Percentiles rank a stretch among this genome's conserved stretches.
These are phyloP conservation scores for Drosophila orena DNA, from an alignment of 1,140 invertebrate species.

Conservation along the genomic window DNA sequence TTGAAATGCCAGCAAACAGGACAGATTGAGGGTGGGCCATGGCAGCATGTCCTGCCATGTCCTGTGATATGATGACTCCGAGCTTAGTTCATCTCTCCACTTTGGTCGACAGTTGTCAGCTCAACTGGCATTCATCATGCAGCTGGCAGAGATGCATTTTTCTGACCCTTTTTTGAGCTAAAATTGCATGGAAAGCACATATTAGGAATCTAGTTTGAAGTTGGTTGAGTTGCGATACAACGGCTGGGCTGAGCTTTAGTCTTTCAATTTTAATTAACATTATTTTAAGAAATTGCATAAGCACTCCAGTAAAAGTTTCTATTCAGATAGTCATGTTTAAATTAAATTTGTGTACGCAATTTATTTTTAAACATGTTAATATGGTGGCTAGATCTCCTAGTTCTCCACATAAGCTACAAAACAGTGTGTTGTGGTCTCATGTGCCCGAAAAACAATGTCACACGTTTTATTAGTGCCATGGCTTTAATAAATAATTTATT, in stretches of 20 bases:
- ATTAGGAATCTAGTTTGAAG: not conserved
- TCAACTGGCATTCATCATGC: conserved; percentile 26
- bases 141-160: conserved; percentile 11
- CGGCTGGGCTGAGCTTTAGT: too few species aligned
- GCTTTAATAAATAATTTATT: conserved; percentile 3
- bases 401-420: not conserved
- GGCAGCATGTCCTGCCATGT: conserved; percentile 20
- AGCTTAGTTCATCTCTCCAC: conserved; percentile 28
- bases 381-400: not conserved
- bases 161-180: conserved; percentile 1
- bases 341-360: too few species aligned
- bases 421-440: not conserved
- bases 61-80: conserved; percentile 32
- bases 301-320: too few species aligned
- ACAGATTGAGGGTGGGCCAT: not conserved
- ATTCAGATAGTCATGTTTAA: too few species aligned
- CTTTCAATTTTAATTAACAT: too few species aligned
- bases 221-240: not conserved
- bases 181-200: not conserved
- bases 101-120: conserved; percentile 41
- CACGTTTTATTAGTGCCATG: conserved; percentile 20
- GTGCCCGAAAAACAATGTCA: conserved; percentile 2
- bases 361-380: not conserved
- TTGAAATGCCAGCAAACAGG: conserved; percentile 36
- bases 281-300: too few species aligned